Evolutionary conservation across 2,113 vertebrate species (phyloP), one percentile per base, ranked within the genome.

Genomic region (Drymodes brunneopygia): DNA sequence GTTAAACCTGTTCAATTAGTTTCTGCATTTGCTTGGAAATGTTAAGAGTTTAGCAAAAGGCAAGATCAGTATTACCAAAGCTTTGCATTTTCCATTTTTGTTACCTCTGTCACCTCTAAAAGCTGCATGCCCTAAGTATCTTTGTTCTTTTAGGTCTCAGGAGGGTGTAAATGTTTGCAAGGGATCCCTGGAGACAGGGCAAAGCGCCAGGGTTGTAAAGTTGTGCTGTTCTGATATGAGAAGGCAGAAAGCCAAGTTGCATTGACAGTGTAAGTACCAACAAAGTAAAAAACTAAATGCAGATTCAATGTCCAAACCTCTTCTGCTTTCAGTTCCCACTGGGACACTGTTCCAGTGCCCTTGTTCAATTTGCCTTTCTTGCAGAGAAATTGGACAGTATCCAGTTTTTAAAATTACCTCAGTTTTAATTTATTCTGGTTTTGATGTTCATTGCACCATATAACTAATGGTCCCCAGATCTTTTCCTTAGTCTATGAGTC

Each of bases 401-500:
- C 95, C 93, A 91, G 40, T 45, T 86, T 88, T 75, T 85, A 13
- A 92, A 96, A 97, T 97, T 96, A 90, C 70, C 72, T 96, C 72
- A 56, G 75, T 72, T 94, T 94, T 94, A 95, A 97, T 97, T 95
- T 96, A 92, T 94, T 96, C 94, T 81, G 53, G 84, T 91, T 96
- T 94, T 95, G 69, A 89, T 95, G 65, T 87, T 88, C 84, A 74
- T 82, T 56, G 65, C 65, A 70, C 84, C 48, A 62, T 84, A 65
- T 87, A 86, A 92, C 77, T 91, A 66, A 89, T n/a, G 40, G 45
- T 85, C 40, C 66, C 58, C 40, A 54, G 79, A 72, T 91, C 86
- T 92, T 92, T 89, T 57, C 64, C 50, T 53, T 70, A 35, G 14
- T 40, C 85, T 95, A 2, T 19, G 64, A 97, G 88, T 81, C 92